Conservation (phyloP, 2,797 vertebrate genomes). For the Danio aesculapii region DNA sequence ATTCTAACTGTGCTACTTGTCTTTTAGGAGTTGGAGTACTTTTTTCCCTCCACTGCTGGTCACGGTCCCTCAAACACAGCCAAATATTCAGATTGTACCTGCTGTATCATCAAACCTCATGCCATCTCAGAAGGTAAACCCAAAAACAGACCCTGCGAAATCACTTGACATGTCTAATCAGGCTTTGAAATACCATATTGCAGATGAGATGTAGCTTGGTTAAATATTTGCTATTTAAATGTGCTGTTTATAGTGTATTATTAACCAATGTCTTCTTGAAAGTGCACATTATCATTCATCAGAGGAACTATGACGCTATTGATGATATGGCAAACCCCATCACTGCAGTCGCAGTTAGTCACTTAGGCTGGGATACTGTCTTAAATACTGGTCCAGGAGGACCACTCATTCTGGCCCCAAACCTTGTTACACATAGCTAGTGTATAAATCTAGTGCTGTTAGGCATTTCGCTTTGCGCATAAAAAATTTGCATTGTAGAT, state of each 20-base stretch:
- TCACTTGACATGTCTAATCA: constrained; percentile 8
- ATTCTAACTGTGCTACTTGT: constrained; percentile 50
- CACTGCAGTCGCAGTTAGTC: neutral
- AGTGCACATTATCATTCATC: constrained; percentile 4
- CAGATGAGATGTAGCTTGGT: neutral
- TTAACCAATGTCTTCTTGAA: constrained; percentile 27
- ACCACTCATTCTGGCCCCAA: neutral
- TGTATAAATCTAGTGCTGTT: neutral
- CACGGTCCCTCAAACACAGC: constrained; percentile 87
- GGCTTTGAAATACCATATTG: neutral
- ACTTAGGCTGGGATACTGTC: neutral
- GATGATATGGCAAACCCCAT: constrained; percentile 10
- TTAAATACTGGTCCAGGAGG: constrained; percentile 6
- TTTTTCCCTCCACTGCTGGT: constrained; percentile 90
- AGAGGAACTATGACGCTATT: neutral
- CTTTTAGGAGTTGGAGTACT: constrained; percentile 91
- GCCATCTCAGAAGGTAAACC: constrained; percentile 89
- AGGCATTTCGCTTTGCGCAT: neutral
- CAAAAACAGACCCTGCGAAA: neutral
- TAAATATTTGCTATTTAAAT: constrained; percentile 29
- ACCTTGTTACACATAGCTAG: too few species aligned
- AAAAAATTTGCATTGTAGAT: neutral
- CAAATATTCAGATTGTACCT: constrained; percentile 84
- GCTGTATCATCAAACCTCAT: constrained; percentile 94
- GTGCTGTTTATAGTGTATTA: constrained; percentile 15